A percentile compares a stretch with the other conserved stretches of the same genome.
Conservation (phyloP, 2,797 vertebrate species). For the Mareca strepera region DNA sequence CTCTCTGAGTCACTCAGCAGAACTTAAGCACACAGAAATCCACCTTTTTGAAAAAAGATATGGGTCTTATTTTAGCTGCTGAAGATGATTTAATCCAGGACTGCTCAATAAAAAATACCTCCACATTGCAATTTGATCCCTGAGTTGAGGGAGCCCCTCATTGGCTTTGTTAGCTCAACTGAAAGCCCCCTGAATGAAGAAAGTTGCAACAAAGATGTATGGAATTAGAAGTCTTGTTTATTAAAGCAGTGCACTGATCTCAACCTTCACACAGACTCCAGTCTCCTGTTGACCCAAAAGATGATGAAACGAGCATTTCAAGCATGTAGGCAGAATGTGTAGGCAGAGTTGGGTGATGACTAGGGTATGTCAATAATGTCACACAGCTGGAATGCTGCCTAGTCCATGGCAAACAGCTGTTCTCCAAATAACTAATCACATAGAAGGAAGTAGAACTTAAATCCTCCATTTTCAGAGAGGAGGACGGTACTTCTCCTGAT, state of each 20-base stretch:
- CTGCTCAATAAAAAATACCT: not conserved
- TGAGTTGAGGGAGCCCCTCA: not conserved
- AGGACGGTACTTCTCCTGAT: not conserved
- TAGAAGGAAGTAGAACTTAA: not conserved
- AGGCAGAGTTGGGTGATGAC: slow-evolving; percentile 51
- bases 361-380: slow-evolving; percentile 46
- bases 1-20: not conserved
- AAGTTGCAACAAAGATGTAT: rapidly evolving
- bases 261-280: not conserved
- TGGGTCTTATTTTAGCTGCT: not conserved
- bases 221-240: not conserved
- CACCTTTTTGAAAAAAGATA: not conserved
- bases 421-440: slow-evolving; percentile 52
- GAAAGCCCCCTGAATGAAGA: not conserved
- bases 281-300: slow-evolving; percentile 4
- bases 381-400: slow-evolving; percentile 13
- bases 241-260: not conserved
- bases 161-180: not conserved
- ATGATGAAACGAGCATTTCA: not conserved
- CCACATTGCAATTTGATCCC: not conserved
- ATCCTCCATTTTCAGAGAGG: slow-evolving; percentile 3
- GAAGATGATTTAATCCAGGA: slow-evolving; percentile 20
- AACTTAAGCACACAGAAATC: not conserved
- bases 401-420: slow-evolving; percentile 8
- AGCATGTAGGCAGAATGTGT: not conserved